Percentiles rank a stretch among this genome's conserved stretches.
phyloP scores from a whole-genome alignment of 2,888 invertebrate species.

The Cerastis rubricosa region DNA sequence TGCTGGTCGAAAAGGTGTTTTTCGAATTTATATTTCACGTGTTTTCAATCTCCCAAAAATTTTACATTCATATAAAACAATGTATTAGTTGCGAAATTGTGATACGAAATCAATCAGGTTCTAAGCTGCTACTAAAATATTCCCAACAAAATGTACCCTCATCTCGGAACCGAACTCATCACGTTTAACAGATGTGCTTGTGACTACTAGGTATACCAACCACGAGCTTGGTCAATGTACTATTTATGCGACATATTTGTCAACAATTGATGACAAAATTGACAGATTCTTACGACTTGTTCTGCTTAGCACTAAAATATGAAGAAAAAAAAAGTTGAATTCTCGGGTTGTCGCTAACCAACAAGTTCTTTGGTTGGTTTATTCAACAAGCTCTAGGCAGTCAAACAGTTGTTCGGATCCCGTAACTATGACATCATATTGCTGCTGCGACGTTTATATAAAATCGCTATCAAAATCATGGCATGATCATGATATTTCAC shows the following conservation, averaged over 20 bases:
- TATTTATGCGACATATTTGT: too few species aligned
- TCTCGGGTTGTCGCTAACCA: too few species aligned
- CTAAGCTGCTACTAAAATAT: not conserved
- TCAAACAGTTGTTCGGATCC: too few species aligned
- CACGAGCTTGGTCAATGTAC: too few species aligned
- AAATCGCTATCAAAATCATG: too few species aligned
- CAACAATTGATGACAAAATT: not conserved
- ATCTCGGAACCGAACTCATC: not conserved
- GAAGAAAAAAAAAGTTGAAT: not conserved
- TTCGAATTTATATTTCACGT: constrained; percentile 14
- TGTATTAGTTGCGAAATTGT: not conserved
- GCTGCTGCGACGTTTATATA: too few species aligned
- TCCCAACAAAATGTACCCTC: not conserved
- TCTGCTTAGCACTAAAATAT: not conserved
- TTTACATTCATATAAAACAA: constrained; percentile 5
- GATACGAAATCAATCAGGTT: not conserved
- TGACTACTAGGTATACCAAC: not conserved
- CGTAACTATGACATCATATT: too few species aligned
- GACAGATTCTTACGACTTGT: not conserved
- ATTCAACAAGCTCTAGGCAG: too few species aligned
- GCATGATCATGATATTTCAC: too few species aligned
- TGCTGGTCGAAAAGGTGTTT: not conserved
- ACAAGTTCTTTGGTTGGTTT: too few species aligned
- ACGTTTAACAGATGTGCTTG: not conserved
- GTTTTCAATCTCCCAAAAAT: not conserved